These are phyloP conservation scores for Sitophilus oryzae DNA, from an alignment of 1,140 invertebrate species.

Conservation along the genomic window DNA sequence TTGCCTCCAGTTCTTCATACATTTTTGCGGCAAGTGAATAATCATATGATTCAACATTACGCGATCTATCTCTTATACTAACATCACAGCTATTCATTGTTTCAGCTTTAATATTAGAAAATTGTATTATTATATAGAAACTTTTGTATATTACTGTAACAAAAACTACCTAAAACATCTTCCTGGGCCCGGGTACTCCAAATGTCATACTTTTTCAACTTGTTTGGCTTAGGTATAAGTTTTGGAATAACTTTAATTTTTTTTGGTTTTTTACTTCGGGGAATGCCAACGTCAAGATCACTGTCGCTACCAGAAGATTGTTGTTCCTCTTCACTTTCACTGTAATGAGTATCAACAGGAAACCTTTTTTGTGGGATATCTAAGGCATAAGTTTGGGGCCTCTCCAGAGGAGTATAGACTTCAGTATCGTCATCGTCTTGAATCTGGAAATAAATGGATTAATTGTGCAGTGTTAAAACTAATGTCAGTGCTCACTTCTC, in stretches of 20 bases:
- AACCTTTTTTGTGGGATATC: conserved; percentile 39
- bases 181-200: conserved; percentile 58
- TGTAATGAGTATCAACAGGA: conserved; percentile 25
- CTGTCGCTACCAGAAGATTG: conserved; percentile 46
- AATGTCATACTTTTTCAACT: conserved; percentile 54
- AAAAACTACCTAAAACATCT: conserved; percentile 42
- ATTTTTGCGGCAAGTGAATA: conserved; percentile 33
- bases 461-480: background rate
- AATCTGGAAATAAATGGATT: conserved; percentile 13
- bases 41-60: conserved; percentile 58
- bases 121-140: background rate
- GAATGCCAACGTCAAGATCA: conserved; percentile 45
- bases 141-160: background rate
- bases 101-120: conserved; percentile 45
- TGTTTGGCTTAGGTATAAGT: conserved; percentile 30
- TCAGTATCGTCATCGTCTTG: conserved; percentile 35
- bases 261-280: conserved; percentile 35
- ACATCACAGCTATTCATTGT: conserved; percentile 56
- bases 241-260: conserved; percentile 45
- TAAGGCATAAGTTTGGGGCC: conserved; percentile 39
- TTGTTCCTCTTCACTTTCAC: conserved; percentile 45
- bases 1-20: conserved; percentile 30
- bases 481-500: conserved; percentile 38
- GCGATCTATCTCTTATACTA: conserved; percentile 48
- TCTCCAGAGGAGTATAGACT: conserved; percentile 46